Conservation (phyloP, 2,888 invertebrate genomes). For the Plemyria rubiginata region DNA sequence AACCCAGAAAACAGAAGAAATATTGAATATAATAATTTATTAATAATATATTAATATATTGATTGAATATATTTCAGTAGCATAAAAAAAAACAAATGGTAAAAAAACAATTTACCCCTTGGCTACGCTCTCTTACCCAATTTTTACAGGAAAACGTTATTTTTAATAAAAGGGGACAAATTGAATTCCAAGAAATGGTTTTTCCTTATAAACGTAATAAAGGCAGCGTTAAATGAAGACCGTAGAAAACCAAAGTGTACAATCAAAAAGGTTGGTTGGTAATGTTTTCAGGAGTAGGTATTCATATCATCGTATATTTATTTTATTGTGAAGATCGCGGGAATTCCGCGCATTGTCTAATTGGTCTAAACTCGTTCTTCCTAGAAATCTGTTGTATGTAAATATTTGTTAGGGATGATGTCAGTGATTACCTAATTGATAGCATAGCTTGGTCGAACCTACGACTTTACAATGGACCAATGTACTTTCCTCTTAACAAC, state of each 20-base stretch:
- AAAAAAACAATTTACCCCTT: not conserved
- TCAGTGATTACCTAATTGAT: too few relatives aligned
- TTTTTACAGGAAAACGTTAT: not conserved
- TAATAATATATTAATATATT: too few relatives aligned
- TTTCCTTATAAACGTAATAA: constrained; percentile 10
- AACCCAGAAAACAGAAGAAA: too few relatives aligned
- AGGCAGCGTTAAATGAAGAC: constrained; percentile 1
- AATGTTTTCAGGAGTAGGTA: not conserved
- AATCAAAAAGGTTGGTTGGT: constrained; percentile 3
- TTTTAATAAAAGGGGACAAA: not conserved
- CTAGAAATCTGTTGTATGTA: too few relatives aligned
- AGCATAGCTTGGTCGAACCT: too few relatives aligned
- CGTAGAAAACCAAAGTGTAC: not conserved
- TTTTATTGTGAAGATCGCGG: not conserved
- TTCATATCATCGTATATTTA: not conserved
- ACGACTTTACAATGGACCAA: too few relatives aligned
- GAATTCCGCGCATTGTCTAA: not conserved
- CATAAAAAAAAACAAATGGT: not conserved
- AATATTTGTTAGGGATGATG: too few relatives aligned
- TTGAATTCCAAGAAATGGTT: not conserved
- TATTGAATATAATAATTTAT: too few relatives aligned
- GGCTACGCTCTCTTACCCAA: not conserved
- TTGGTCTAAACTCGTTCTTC: too few relatives aligned
- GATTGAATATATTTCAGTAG: too few relatives aligned
- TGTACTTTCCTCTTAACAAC: too few relatives aligned